Base-by-base conservation (phyloP, 2,797 vertebrate species). In the Nannoperca obscura region DNA sequence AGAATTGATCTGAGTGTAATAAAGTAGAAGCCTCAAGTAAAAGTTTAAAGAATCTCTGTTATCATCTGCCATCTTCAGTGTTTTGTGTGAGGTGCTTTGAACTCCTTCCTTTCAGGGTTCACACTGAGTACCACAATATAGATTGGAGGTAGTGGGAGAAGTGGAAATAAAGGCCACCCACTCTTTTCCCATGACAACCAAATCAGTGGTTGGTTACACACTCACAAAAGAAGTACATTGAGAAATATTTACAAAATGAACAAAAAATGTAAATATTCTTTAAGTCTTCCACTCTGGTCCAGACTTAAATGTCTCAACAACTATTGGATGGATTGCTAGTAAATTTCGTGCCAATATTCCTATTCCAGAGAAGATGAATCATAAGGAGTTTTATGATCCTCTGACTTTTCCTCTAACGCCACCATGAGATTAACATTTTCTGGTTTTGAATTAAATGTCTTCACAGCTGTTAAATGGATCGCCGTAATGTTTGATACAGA, bases 121-220 rank as follows among this genome's bases (percentile, higher is more conserved):
- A 74, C 20, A 54, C 19, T 11, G 22, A 83, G 36, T 1, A 14
- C 62, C 40, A 65, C 54, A 20, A 30, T 40, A 52, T 36, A 24
- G 42, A 49, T 15, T 64, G 71, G 42, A 76, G 66, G 74, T 24
- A 27, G 54, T 49, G 57, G 67, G 38, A 72, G 47, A 71, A 58
- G 20, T 55, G 40, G 36, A 54, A 59, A 55, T 68, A 8, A 75
- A 73, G 24, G 59, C 72, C 84, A 89, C 81, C 87, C 83, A 79
- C 83, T 85, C 76, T 60, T 76, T 90, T 87, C 76, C 77, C 83
- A 89, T 70, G 75, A 67, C 84, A 84, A 82, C 70, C 68, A 84
- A 63, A 67, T 62, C 66, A 67, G 74, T 59, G 57, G 70, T 7
- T 30, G 57, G 70, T 7, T 30, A 55, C 10, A 32, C 6, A 34